These are phyloP conservation scores for Girardia tigrina DNA, from an alignment of 2,888 invertebrate species.

Conservation along the genomic window DNA sequence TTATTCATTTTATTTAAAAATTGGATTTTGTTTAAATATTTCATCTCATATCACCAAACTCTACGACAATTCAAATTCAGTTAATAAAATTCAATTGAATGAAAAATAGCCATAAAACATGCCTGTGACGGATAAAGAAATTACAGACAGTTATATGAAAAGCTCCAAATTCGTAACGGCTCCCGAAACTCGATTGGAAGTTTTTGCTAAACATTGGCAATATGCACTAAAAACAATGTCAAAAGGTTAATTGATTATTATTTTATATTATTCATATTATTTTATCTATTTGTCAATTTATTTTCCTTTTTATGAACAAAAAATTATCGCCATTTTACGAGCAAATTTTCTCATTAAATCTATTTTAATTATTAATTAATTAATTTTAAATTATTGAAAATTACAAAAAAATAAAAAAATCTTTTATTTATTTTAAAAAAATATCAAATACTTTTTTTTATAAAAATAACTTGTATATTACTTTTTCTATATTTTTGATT, in stretches of 20 bases:
- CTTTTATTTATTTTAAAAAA: too few relatives aligned
- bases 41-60: background rate
- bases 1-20: too few relatives aligned
- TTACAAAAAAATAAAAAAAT: too few relatives aligned
- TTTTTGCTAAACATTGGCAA: constrained; percentile 84
- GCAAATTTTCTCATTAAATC: too few relatives aligned
- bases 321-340: too few relatives aligned
- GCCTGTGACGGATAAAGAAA: background rate
- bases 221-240: constrained; percentile 51
- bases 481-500: too few relatives aligned
- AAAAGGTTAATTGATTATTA: background rate
- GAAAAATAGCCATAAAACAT: background rate
- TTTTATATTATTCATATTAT: background rate
- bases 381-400: too few relatives aligned
- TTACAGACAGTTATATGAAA: background rate
- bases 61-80: background rate
- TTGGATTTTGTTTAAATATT: background rate
- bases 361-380: too few relatives aligned
- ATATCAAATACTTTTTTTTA: too few relatives aligned
- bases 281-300: too few relatives aligned
- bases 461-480: too few relatives aligned
- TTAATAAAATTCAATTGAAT: background rate
- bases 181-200: constrained; percentile 66
- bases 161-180: constrained; percentile 52
- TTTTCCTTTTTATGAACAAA: too few relatives aligned